Evolutionary conservation across 1,140 invertebrate genomes (phyloP), one percentile per base, ranked within the genome.

Genomic region (Streblospio benedicti): DNA sequence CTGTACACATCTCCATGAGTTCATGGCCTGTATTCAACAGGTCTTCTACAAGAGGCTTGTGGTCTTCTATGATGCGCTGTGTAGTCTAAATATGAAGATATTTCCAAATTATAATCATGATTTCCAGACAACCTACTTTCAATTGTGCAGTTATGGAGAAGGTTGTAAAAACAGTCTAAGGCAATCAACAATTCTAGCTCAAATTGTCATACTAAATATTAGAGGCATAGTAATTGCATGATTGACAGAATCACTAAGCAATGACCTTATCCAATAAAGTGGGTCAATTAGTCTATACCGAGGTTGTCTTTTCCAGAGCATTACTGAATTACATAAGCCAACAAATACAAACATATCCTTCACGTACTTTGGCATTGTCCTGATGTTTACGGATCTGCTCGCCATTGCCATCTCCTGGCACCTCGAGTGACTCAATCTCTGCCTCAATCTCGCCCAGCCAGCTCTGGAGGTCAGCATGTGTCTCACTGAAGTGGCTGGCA

Each of bases 1-100:
- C 89, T 35, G 89, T 87, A 65, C 90, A 91, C 0, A 99, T 78
- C 47, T 86, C 84, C 31, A 90, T 85, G 0, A 99, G 76, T 44
- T 93, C 92, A 70, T 91, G 88, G 0, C 93, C 82, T 2, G 94
- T 97, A 72, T 95, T 94, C 69, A 95, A 95, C 9, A 99, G 81
- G 75, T 97, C 96, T 67, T 98, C 93, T 2, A 98, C 84, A n/a
- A 97, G 79, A 2, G 94, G 93, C 74, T 93, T 94, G 74, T 97
- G 93, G 69, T 96, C 92, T 62, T 87, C 87, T 58, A 97, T 90
- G 25, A 89, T 91, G 68, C 94, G 91, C 43, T 96, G 79, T 25
- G 69, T 71, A 25, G 61, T 63, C 75, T 77, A 57, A 2, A 47
- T 54, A 41, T 51, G 25, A 14, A 58, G 12, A 52, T 30, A 18